These are phyloP conservation scores for Drosophila suzukii DNA, from an alignment of 1,140 invertebrate genomes.

Conservation along the genomic window DNA sequence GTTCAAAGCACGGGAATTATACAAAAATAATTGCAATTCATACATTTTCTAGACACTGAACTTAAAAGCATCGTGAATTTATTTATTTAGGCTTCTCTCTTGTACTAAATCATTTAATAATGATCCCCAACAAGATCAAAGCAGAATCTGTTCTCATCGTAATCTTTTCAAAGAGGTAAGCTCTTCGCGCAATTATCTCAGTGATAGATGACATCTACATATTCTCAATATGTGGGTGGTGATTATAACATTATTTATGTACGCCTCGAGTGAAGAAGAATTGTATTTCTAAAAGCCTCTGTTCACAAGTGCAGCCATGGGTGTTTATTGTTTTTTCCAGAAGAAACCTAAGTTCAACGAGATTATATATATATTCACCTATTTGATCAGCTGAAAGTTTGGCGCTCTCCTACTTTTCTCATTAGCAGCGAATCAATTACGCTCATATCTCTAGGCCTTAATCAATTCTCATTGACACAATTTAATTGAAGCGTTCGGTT, in stretches of 20 bases:
- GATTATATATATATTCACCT: slow-evolving; percentile 7
- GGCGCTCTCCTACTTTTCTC: slow-evolving; percentile 7
- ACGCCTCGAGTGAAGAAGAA: slow-evolving; percentile 14
- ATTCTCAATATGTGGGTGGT: background rate
- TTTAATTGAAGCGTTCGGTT: slow-evolving; percentile 64
- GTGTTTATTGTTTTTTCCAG: background rate
- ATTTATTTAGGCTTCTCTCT: background rate
- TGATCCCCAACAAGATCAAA: slow-evolving; percentile 3
- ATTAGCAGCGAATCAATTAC: slow-evolving; percentile 68
- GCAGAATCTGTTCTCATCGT: background rate
- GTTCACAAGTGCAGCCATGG: background rate
- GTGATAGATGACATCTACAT: background rate
- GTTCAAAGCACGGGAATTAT: background rate
- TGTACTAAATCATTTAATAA: background rate
- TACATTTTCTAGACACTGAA: background rate
- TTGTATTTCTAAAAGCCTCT: background rate
- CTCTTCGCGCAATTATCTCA: background rate
- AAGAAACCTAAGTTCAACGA: background rate
- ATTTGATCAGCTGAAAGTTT: slow-evolving; percentile 37
- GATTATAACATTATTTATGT: slow-evolving; percentile 22
- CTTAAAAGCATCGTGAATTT: background rate
- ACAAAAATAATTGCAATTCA: background rate
- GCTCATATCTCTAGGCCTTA: slow-evolving; percentile 59
- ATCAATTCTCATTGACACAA: slow-evolving; percentile 80
- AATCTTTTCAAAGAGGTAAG: background rate